These are phyloP conservation scores for Brachycybe producta DNA, from an alignment of 2,888 invertebrate species.

Conservation along the genomic window DNA sequence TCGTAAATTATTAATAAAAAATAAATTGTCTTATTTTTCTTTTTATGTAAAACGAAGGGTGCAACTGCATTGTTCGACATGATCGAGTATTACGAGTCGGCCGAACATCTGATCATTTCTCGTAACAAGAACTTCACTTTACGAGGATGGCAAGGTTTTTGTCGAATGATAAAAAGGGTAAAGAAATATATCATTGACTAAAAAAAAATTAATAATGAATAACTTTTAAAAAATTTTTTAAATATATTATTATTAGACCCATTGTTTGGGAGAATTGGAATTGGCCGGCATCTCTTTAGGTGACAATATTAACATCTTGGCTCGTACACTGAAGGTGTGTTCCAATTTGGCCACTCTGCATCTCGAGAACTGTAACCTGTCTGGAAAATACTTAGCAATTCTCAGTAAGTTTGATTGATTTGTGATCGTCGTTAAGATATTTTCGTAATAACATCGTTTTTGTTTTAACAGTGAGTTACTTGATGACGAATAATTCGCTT, in stretches of 20 bases:
- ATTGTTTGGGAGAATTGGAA: constrained; percentile 54
- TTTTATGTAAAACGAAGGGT: constrained; percentile 32
- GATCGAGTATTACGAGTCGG: constrained; percentile 83
- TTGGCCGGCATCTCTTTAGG: constrained; percentile 49
- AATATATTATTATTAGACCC: constrained; percentile 49
- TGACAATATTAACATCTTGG: constrained; percentile 53
- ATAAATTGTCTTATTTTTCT: neutral
- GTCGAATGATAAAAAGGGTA: constrained; percentile 63
- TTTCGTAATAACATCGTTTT: neutral
- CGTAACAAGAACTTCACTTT: constrained; percentile 60
- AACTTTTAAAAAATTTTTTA: neutral
- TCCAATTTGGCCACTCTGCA: constrained; percentile 60
- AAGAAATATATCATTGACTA: neutral
- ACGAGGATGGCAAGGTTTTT: constrained; percentile 72
- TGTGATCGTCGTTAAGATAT: neutral
- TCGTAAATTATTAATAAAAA: no score
- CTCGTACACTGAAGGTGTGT: constrained; percentile 55
- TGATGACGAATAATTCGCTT: constrained; percentile 61
- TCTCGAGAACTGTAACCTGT: constrained; percentile 59
- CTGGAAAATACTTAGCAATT: constrained; percentile 58
- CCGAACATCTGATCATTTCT: constrained; percentile 58
- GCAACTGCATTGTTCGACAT: constrained; percentile 74
- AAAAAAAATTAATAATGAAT: neutral
- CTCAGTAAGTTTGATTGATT: constrained; percentile 46
- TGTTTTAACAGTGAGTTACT: constrained; percentile 49